These are phyloP conservation scores for Danaus plexippus DNA, from an alignment of 1,140 invertebrate genomes.

Conservation along the genomic window DNA sequence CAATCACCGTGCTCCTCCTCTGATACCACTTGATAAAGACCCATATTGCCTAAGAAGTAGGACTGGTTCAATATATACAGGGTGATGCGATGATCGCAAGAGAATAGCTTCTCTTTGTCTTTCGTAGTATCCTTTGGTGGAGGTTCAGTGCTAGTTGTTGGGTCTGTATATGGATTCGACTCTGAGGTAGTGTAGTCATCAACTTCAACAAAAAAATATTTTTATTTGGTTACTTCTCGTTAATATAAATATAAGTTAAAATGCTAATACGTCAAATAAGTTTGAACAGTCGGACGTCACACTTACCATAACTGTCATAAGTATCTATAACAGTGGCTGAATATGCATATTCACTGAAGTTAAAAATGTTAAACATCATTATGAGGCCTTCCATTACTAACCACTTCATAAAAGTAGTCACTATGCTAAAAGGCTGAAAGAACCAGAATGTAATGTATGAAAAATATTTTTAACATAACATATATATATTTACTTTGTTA, in stretches of 20 bases:
- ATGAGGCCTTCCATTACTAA: conserved; percentile 45
- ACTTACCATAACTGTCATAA: conserved; percentile 7
- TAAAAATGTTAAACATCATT: conserved; percentile 37
- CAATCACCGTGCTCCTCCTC: conserved; percentile 39
- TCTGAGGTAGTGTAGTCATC: conserved; percentile 15
- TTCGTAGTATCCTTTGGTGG: conserved; percentile 42
- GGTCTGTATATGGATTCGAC: conserved; percentile 15
- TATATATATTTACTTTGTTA: not conserved
- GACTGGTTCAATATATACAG: conserved; percentile 79
- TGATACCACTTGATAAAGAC: conserved; percentile 44
- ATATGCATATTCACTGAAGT: conserved; percentile 34
- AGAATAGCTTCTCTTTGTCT: conserved; percentile 51
- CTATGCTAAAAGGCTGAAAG: conserved; percentile 50
- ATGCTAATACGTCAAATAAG: too few relatives aligned
- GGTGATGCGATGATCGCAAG: conserved; percentile 77
- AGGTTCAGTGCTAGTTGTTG: conserved; percentile 34
- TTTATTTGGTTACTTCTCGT: too few relatives aligned
- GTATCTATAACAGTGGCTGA: conserved; percentile 5
- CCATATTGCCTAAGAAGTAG: conserved; percentile 67
- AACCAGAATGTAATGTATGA: not conserved
- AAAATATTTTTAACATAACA: not conserved
- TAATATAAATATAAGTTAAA: too few relatives aligned
- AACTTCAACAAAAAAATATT: conserved; percentile 12
- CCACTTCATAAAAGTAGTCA: conserved; percentile 46
- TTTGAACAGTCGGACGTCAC: not conserved